Conservation (phyloP, 2,113 vertebrate genomes). For the Podarcis muralis region DNA sequence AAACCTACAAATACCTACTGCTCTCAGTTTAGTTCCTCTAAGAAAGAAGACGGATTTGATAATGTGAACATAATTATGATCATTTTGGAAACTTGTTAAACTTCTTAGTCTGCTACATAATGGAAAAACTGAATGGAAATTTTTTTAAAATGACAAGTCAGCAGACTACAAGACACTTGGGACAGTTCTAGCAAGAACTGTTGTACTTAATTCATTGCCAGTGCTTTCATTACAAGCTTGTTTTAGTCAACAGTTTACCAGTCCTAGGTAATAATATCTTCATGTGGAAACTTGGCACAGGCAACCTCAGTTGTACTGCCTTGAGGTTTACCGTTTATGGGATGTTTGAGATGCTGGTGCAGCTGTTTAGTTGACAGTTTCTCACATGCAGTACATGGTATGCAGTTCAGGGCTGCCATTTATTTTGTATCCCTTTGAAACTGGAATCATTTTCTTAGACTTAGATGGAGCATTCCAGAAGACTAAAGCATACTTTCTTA, state of each 20-base stretch:
- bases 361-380: not conserved
- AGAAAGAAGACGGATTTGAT: not conserved
- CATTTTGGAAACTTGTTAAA: not conserved
- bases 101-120: not conserved
- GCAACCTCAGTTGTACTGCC: not conserved
- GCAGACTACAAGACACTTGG: constrained; percentile 9
- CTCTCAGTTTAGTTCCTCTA: not conserved
- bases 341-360: not conserved
- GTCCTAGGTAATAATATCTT: constrained; percentile 32
- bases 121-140: not conserved
- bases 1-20: not conserved
- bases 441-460: not conserved
- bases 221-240: constrained; percentile 22
- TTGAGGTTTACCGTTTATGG: not conserved
- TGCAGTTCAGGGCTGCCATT: not conserved
- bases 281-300: constrained; percentile 46
- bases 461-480: not conserved
- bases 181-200: not conserved
- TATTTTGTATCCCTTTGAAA: not conserved
- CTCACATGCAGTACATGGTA: not conserved
- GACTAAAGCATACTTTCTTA: not conserved
- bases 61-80: not conserved
- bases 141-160: not conserved
- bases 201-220: not conserved
- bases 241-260: constrained; percentile 17